phyloP scores from a whole-genome alignment of 1,140 invertebrate species.

The Hermatobates lingyangjiaoensis region DNA sequence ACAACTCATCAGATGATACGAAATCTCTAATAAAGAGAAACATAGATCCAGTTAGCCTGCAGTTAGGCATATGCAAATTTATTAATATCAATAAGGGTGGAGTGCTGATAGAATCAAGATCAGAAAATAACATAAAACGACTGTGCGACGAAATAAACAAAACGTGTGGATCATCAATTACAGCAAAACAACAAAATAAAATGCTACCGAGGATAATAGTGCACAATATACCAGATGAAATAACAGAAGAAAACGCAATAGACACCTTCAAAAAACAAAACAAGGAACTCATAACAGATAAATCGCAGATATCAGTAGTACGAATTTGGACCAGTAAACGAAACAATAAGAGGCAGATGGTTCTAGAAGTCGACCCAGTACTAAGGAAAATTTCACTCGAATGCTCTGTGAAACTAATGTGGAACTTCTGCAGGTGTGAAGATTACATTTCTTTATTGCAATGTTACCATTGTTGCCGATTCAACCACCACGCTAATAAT shows the following conservation, averaged over 20 bases:
- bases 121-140: neutral
- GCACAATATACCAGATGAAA: neutral
- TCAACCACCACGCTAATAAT: neutral
- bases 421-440: neutral
- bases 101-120: neutral
- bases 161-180: neutral
- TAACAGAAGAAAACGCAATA: neutral
- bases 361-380: neutral
- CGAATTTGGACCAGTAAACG: neutral
- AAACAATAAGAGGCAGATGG: neutral
- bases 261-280: neutral
- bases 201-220: neutral
- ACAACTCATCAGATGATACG: neutral
- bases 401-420: neutral
- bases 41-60: neutral
- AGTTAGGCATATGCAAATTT: neutral
- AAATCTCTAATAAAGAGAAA: neutral
- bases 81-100: neutral
- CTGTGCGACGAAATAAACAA: neutral
- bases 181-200: neutral
- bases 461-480: neutral
- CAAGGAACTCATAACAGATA: neutral
- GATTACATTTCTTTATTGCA: neutral
- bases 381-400: neutral
- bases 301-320: neutral